Evolutionary conservation across 2,113 vertebrate species (phyloP), one percentile per base, ranked within the genome.

Genomic region (Mirza zaza): DNA sequence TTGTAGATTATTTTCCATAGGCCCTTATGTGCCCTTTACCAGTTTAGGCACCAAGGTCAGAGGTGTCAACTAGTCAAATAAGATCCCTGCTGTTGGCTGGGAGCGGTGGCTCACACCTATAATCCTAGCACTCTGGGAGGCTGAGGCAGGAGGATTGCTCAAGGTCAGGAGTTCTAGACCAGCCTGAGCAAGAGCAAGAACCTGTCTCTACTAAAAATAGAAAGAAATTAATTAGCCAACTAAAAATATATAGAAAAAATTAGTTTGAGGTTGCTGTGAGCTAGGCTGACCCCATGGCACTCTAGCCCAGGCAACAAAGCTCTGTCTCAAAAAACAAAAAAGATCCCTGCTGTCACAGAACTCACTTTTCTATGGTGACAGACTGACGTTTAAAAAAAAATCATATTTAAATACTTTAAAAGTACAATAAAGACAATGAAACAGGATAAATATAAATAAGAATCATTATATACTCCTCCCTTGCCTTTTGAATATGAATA

Each of bases 401-500:
- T 61, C n/a, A 55, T 63, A 87, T 71, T 70, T 87, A 77, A 90
- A 87, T 52, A 50, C 39, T 39, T 94, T 77, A n/a, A 50, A 82
- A 75, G 90, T 70, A 87, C 6, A 88, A 79, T 61, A 73, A 80
- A 55, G 39, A 63, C 32, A 84, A 76, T 65, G 95, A 50, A 94
- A 90, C 45, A 76, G 71, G 50, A 57, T 77, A 76, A 67, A 84
- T 39, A 94, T 20, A 75, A 59, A 45, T 88, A 61, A n/a, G 34
- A 82, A 77, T 82, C 21, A 85, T 25, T 83, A 50, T 52, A 50
- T 73, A 95, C 50, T 63, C 27, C 50, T 92, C 52, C 61, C 39
- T 79, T 14, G 42, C 27, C 39, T 77, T 95, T 90, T 14, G 57
- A 96, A 86, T 92, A 87, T 77, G 75, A 96, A 71, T 84, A 79